phyloP scores from a whole-genome alignment of 2,797 vertebrate genomes.

The Peromyscus melanophrys region DNA sequence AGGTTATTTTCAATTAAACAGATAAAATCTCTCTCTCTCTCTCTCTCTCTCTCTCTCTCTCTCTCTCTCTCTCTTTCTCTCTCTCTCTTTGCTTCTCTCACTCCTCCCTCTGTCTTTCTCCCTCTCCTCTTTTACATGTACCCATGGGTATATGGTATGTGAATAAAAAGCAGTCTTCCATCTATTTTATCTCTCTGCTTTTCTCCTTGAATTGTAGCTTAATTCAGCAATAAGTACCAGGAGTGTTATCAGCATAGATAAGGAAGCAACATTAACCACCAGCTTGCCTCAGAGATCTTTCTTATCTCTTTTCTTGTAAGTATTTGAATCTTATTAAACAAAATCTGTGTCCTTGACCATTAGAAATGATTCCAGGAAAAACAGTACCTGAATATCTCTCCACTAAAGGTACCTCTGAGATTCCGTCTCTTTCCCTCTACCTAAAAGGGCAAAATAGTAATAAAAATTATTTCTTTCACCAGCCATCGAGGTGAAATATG shows the following conservation, averaged over 20 bases:
- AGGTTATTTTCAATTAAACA: background rate
- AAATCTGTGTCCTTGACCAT: conserved; percentile 54
- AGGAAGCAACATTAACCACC: conserved; percentile 24
- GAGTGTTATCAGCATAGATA: conserved; percentile 61
- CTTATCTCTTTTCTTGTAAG: conserved; percentile 61
- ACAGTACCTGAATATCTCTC: conserved; percentile 34
- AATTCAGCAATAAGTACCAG: background rate
- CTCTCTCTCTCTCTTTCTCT: background rate
- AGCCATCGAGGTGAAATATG: background rate
- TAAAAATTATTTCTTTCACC: conserved; percentile 51
- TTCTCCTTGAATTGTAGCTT: background rate
- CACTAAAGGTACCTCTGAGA: background rate
- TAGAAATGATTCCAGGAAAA: conserved; percentile 66
- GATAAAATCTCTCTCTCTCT: background rate
- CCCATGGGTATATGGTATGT: background rate
- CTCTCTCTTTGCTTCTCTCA: background rate
- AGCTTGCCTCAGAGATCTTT: conserved; percentile 45
- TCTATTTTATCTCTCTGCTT: conserved; percentile 32
- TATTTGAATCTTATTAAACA: conserved; percentile 60
- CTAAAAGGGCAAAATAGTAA: conserved; percentile 14
- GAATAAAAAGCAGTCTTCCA: background rate
- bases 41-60: no score
- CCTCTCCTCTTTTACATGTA: background rate
- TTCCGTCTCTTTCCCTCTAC: background rate
- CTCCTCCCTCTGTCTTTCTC: background rate